Conservation (phyloP, 1,140 invertebrate species). For the Dryas iulia region DNA sequence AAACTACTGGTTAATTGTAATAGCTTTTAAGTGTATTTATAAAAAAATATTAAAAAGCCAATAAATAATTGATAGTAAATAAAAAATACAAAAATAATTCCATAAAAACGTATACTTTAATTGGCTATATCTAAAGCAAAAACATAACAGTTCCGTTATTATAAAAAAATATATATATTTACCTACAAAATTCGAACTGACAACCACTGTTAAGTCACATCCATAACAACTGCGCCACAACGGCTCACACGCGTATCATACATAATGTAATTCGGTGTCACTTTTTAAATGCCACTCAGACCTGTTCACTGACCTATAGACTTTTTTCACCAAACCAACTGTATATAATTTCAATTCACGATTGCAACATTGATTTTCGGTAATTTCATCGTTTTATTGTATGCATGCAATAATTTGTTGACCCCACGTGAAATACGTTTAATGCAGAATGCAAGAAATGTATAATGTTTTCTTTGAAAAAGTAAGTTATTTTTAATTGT, state of each 20-base stretch:
- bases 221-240: too few relatives aligned
- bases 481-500: neutral
- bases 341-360: conserved; percentile 39
- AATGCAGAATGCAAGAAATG: conserved; percentile 11
- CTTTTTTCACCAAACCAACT: conserved; percentile 34
- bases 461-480: conserved; percentile 32
- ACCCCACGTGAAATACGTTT: conserved; percentile 13
- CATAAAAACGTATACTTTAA: too few relatives aligned
- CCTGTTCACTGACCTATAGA: conserved; percentile 51
- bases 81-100: too few relatives aligned
- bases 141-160: too few relatives aligned
- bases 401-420: conserved; percentile 29
- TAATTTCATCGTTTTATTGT: conserved; percentile 31
- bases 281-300: conserved; percentile 42
- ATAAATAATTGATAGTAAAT: too few relatives aligned
- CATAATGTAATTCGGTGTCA: conserved; percentile 33
- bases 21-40: too few relatives aligned
- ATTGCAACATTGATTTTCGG: conserved; percentile 41
- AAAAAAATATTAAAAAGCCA: too few relatives aligned
- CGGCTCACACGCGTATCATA: conserved; percentile 27
- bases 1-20: too few relatives aligned
- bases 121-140: too few relatives aligned
- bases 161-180: too few relatives aligned
- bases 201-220: too few relatives aligned
- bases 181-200: too few relatives aligned